A percentile compares a stretch with the other conserved stretches of the same genome.
Conservation (phyloP, 2,113 vertebrate genomes). For the Podarcis cretensis region DNA sequence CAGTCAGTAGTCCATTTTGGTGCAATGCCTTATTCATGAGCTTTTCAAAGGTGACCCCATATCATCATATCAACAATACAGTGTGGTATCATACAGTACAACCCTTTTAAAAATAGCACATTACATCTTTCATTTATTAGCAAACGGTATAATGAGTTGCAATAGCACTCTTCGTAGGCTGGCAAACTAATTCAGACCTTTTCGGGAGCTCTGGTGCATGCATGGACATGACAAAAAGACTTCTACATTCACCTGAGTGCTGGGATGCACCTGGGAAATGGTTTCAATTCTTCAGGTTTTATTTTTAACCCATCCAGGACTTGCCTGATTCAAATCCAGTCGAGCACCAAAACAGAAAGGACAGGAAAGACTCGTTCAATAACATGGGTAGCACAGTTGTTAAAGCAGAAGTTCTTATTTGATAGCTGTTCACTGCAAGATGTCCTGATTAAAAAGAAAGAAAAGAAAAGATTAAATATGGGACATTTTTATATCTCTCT, state of each 20-base stretch:
- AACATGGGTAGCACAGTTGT: neutral
- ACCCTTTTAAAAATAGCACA: neutral
- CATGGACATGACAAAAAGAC: neutral
- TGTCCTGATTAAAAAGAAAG: neutral
- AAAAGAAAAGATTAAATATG: neutral
- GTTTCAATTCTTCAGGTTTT: neutral
- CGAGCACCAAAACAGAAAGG: neutral
- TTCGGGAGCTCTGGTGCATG: neutral
- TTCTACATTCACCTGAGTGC: neutral
- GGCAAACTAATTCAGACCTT: neutral
- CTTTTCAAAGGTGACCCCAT: neutral
- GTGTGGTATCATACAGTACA: neutral
- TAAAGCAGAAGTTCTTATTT: neutral
- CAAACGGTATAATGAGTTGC: neutral
- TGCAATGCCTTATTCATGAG: slow-evolving; percentile 14
- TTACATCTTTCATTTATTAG: neutral
- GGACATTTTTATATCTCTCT: neutral
- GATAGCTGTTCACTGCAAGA: neutral
- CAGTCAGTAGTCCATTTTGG: neutral
- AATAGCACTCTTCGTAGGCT: neutral
- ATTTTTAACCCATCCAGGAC: neutral
- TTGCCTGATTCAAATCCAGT: neutral
- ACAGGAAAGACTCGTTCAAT: neutral
- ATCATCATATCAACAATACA: neutral
- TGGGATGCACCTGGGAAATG: neutral